Evolutionary conservation across 2,113 vertebrate species (phyloP), one percentile per base, ranked within the genome.

Genomic region (Peromyscus maniculatus): DNA sequence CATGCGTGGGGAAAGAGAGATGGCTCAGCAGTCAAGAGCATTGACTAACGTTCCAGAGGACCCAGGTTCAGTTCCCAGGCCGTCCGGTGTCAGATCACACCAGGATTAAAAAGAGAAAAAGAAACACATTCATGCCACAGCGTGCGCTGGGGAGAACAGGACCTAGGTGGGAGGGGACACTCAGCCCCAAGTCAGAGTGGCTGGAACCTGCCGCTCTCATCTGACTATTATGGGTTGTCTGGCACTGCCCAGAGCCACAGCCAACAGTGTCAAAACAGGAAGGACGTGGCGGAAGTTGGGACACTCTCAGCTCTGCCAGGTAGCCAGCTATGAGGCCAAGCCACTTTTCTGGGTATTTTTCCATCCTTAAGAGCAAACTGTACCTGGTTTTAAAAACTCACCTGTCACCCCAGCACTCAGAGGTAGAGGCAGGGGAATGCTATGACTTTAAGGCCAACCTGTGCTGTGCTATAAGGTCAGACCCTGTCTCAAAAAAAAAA

Each of bases 211-310:
- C 0, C 0, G 9, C 26, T 36, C 49, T 39, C 66, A 57, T 71
- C 59, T 10, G 59, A n/a, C 21, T 24, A 9, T 67, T 67, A 0
- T 12, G 69, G 66, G 16, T 26, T 24, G 36, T 24, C 90, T 28
- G 33, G 52, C 66, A 4, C 36, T 86, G 26, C 57, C 26, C 87
- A 11, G 46, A 5, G 21, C 16, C 33, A 33, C 77, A 2, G 26
- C 59, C 49, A 15, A 59, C 46, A 22, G 0, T 91, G 57, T 46
- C 0, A 0, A 55, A 93, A 94, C 92, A 88, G 90, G 91, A 97
- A 97, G n/a, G 84, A 43, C 10, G 10, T 62, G 87, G 46, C 67
- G 92, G 96, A 98, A 97, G 69, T 91, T 62, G 22, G 22, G 71
- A 21, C 26, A 0, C 55, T 16, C 57, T 26, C 19, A 0, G 0